Base-by-base conservation (phyloP, 2,888 invertebrate species). In the Trichogramma dendrolimi region DNA sequence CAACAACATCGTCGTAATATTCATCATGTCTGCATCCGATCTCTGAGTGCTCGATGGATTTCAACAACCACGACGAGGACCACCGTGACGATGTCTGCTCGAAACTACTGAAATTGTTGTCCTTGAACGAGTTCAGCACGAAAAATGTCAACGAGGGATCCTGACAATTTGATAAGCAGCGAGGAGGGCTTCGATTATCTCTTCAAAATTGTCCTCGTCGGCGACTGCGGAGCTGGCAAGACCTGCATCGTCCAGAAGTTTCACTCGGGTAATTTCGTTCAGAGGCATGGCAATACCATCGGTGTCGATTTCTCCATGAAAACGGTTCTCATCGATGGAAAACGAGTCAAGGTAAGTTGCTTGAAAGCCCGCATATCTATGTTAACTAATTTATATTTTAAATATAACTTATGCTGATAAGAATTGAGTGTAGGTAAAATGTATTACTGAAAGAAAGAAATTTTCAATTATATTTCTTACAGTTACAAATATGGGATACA, bases 221-320 rank as follows among this genome's bases (percentile, higher is more conserved):
- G 96, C 57, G 93, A 93, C 73, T 92, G 91, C 80, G 91, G 91
- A 40, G 90, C 92, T 43, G 93, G 95, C 41, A 96, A 96, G 84
- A 96, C 95, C 66, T 96, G 91, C 75, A 92, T 97, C 69, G 95
- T 97, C 63, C 96, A 96, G 81, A 87, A 96, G 71, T 92, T 97
- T 80, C 94, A 94, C 80, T 94, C 94, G 65, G 97, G 96, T 64
- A 94, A 93, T 71, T 97, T 94, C 77, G 90, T 95, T 69, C 96
- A 97, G 82, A 85, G 92, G 69, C 95, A 96, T 81, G 95, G 95
- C 63, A 96, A 93, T 78, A 97, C 97, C 54, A 97, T 97, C 76
- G 96, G 96, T 67, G 96, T 97, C 61, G 96, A 97, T 81, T 97
- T 97, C 83, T 96, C 96, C 65, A 97, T 96, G 96, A 96, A 96